phyloP scores from a whole-genome alignment of 2,113 vertebrate species.

The Turnix velox region DNA sequence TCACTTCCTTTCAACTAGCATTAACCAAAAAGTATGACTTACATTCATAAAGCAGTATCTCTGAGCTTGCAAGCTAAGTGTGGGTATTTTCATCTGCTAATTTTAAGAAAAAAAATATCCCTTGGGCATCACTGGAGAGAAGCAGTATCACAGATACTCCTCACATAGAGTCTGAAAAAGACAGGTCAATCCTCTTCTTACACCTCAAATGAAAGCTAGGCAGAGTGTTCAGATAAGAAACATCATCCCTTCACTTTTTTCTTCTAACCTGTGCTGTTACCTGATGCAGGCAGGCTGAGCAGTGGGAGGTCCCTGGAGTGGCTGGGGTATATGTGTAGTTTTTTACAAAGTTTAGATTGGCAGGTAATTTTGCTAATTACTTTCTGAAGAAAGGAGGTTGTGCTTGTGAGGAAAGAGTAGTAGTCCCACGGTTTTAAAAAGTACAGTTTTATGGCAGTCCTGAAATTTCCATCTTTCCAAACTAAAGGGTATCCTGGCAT shows the following conservation, averaged over 20 bases:
- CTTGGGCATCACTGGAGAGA: background rate
- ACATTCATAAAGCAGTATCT: background rate
- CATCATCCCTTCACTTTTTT: background rate
- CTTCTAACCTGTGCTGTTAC: background rate
- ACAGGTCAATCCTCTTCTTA: background rate
- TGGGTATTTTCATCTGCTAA: background rate
- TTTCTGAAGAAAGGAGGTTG: background rate
- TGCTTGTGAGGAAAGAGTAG: background rate
- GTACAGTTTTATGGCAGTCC: background rate
- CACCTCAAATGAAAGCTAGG: background rate
- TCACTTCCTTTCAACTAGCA: constrained; percentile 36
- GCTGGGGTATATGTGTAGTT: background rate
- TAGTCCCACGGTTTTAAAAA: background rate
- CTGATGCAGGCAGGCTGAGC: background rate
- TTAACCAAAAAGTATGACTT: background rate
- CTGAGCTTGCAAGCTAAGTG: background rate
- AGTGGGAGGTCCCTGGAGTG: background rate
- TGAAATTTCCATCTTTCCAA: constrained; percentile 28
- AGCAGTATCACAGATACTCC: background rate
- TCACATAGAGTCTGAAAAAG: background rate
- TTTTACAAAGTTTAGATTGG: background rate
- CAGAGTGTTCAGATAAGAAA: background rate
- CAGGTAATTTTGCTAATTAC: background rate
- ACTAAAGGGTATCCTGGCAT: background rate
- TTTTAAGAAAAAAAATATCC: background rate